Evolutionary conservation across 2,797 vertebrate species (phyloP).

Genomic region (Myiotriccus ornatus): DNA sequence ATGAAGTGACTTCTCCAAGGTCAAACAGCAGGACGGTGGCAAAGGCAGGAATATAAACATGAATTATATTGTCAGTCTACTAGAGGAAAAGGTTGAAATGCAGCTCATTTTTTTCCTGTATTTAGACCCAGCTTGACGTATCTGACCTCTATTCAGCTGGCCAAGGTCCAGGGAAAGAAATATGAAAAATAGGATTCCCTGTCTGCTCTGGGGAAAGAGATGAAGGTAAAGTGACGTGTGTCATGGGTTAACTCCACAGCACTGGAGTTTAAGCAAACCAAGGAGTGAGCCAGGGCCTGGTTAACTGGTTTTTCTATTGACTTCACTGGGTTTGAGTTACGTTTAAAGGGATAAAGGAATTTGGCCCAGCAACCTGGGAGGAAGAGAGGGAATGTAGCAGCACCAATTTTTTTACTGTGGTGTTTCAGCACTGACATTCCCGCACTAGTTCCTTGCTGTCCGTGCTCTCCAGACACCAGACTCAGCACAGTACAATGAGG

Average conservation of each 20-base stretch:
- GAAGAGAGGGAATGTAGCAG: background rate
- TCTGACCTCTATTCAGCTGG: conserved; percentile 44
- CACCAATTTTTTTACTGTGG: background rate
- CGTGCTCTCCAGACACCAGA: rapidly evolving
- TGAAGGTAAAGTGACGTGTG: background rate
- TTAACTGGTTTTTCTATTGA: background rate
- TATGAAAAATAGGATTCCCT: background rate
- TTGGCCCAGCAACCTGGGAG: background rate
- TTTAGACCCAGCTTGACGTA: conserved; percentile 31
- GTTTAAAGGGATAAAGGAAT: background rate
- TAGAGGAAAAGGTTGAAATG: conserved; percentile 35
- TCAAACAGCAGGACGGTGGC: background rate
- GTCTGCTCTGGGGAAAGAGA: background rate
- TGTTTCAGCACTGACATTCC: background rate
- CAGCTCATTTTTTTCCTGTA: conserved; percentile 35
- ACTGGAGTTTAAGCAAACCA: background rate
- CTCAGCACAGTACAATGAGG: rapidly evolving
- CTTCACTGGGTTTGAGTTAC: background rate
- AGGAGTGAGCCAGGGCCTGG: background rate
- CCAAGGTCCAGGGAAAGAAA: conserved; percentile 41
- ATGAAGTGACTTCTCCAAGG: conserved; percentile 48
- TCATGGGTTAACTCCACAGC: background rate
- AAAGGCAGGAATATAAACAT: conserved; percentile 59
- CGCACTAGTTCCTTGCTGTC: rapidly evolving
- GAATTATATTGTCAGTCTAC: conserved; percentile 56